phyloP scores from a whole-genome alignment of 2,113 vertebrate species.

The Ailurus styani region DNA sequence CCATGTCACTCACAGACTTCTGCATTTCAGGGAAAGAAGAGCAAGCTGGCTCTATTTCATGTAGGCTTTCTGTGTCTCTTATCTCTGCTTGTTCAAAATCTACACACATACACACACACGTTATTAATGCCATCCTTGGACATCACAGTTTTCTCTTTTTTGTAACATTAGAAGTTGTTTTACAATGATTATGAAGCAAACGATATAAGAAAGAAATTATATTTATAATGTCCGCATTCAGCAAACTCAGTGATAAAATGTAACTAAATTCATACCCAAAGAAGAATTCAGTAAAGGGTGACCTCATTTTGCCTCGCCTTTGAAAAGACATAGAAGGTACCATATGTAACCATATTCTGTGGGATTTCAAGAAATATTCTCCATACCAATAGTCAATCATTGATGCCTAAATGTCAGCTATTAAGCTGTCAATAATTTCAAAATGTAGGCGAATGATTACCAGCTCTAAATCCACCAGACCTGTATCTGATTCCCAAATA shows the following conservation, averaged over 20 bases:
- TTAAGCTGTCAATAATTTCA: background rate
- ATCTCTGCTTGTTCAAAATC: conserved; percentile 83
- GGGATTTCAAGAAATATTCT: background rate
- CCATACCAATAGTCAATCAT: background rate
- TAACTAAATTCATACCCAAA: background rate
- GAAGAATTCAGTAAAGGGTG: background rate
- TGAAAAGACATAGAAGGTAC: background rate
- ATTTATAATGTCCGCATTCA: background rate
- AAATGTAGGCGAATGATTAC: background rate
- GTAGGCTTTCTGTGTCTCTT: conserved; percentile 53
- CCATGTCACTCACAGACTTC: conserved; percentile 56
- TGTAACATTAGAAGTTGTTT: background rate
- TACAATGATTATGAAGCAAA: background rate
- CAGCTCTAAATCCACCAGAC: background rate
- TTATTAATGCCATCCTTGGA: background rate
- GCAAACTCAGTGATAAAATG: background rate
- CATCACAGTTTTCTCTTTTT: background rate
- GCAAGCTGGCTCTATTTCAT: conserved; percentile 79
- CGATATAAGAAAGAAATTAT: background rate
- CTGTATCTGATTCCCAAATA: background rate
- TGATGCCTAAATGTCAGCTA: background rate
- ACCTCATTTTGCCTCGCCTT: background rate
- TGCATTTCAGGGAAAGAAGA: conserved; percentile 64
- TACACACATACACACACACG: conserved; percentile 18
- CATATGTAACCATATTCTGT: background rate